These are phyloP conservation scores for Andricus curvator DNA, from an alignment of 2,888 invertebrate species.

Conservation along the genomic window DNA sequence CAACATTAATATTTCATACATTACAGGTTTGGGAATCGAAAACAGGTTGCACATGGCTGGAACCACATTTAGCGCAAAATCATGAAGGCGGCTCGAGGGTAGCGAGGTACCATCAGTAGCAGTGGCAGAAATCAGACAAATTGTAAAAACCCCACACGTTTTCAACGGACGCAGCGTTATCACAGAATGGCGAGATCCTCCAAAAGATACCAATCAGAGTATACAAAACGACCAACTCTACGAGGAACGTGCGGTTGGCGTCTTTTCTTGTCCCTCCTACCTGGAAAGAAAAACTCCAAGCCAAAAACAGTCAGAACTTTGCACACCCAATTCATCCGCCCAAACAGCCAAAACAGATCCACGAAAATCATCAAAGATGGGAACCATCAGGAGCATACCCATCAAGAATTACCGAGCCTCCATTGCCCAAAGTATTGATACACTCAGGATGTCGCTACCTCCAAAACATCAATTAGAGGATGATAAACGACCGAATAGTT, in stretches of 20 bases:
- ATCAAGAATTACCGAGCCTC: constrained; percentile 69
- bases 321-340: constrained; percentile 34
- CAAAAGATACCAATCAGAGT: constrained; percentile 51
- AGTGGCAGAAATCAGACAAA: constrained; percentile 51
- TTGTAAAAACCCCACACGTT: constrained; percentile 42
- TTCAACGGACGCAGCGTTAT: constrained; percentile 64
- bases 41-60: constrained; percentile 72
- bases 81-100: constrained; percentile 77
- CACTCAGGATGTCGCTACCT: constrained; percentile 59
- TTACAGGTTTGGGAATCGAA: constrained; percentile 68
- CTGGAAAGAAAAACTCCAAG: background rate
- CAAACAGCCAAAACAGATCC: constrained; percentile 19
- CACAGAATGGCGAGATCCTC: constrained; percentile 68
- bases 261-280: constrained; percentile 52
- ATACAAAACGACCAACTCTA: constrained; percentile 64
- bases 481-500: constrained; percentile 51
- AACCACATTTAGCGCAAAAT: constrained; percentile 73
- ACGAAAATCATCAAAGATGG: constrained; percentile 45
- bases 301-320: background rate
- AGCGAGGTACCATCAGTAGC: constrained; percentile 64
- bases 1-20: background rate
- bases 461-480: constrained; percentile 64
- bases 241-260: constrained; percentile 71
- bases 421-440: constrained; percentile 66
- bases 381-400: constrained; percentile 67